Conservation (phyloP, 2,888 invertebrate genomes). For the Leptinotarsa haldemani region DNA sequence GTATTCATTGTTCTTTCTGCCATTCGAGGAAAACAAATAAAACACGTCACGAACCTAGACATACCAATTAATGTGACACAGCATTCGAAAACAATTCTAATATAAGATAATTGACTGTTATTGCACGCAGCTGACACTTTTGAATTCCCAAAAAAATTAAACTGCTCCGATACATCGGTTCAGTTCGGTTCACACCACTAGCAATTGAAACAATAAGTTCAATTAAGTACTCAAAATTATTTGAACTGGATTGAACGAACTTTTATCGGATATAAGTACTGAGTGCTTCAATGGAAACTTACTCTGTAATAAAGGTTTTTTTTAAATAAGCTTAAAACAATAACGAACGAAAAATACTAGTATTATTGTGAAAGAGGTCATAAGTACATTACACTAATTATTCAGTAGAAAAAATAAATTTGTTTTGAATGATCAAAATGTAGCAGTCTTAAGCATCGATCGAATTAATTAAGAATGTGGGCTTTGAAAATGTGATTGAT, state of each 20-base stretch:
- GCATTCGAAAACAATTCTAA: slow-evolving; percentile 12
- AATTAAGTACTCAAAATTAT: slow-evolving; percentile 9
- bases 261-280: slow-evolving; percentile 3
- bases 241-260: slow-evolving; percentile 18
- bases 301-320: not conserved
- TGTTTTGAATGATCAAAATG: no score
- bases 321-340: no score
- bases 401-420: no score
- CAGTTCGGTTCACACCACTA: slow-evolving; percentile 22
- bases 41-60: slow-evolving; percentile 18
- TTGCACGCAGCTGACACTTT: slow-evolving; percentile 14
- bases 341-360: no score
- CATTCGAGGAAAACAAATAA: slow-evolving; percentile 4
- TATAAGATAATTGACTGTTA: slow-evolving; percentile 17
- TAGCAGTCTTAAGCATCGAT: no score
- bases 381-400: no score
- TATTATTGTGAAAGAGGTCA: no score
- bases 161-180: not conserved
- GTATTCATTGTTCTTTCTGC: slow-evolving; percentile 10
- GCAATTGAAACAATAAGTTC: slow-evolving; percentile 19
- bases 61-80: slow-evolving; percentile 12
- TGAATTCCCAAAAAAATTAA: slow-evolving; percentile 12
- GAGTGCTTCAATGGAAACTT: not conserved
- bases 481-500: no score
- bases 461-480: no score